Base-by-base conservation (phyloP, 2,888 invertebrate genomes). In the Dynastes hyllus region DNA sequence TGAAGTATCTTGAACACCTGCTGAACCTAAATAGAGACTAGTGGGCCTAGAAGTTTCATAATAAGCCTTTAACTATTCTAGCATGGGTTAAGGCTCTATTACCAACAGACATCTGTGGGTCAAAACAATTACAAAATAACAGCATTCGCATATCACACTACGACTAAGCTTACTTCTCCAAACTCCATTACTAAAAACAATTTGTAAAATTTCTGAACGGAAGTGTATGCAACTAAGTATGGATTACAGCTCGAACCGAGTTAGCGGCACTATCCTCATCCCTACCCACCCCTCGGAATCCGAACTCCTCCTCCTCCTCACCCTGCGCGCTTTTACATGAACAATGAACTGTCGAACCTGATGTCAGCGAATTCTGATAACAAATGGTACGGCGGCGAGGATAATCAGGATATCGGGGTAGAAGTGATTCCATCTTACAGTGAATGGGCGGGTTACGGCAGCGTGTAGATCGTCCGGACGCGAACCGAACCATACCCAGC, bases 321-420 rank as follows among this genome's bases (percentile, higher is more conserved):
- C 45, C 45, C 45, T 22, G 22, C 53, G 53, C 58, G 58, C 73
- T 87, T 87, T 88, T 87, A 88, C 88, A 88, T 84, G 86, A 87
- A 87, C 88, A 87, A 88, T 87, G 88, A 88, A 88, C 88, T 88
- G 88, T 88, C 88, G 88, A 89, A 89, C 88, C 86, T 87, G 88
- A 87, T 89, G 88, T 88, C 88, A 87, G 87, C 87, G 87, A 86
- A 87, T 87, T 86, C 86, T 87, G 87, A 86, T 87, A 88, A 88
- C 88, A 88, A 87, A 88, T 86, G 88, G 87, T 63, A 77, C 77
- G 40, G 70, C 77, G 55, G 70, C 69, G 65, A 77, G 79, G 87
- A 87, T 87, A 88, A 88, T 88, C 88, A 88, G 87, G 85, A 84
- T 83, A 84, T 83, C 82, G 82, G 79, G 79, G 79, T 71, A 80